These are phyloP conservation scores for Euzophera pinguis DNA, from an alignment of 2,888 invertebrate species.

Conservation along the genomic window DNA sequence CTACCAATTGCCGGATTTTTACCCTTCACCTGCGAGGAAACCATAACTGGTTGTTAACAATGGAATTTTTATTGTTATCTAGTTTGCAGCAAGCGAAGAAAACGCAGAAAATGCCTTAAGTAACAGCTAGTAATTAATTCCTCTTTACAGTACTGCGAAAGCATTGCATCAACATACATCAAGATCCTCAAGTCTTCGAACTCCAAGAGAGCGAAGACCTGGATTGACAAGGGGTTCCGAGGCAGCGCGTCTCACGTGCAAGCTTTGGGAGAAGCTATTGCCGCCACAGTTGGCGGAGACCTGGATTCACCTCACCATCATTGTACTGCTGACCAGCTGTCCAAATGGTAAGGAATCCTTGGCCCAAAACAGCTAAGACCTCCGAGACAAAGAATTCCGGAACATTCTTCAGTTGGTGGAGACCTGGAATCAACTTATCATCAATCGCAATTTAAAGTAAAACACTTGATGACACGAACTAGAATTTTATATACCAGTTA, in stretches of 20 bases:
- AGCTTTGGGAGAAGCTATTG: constrained; percentile 64
- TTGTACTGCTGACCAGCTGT: constrained; percentile 43
- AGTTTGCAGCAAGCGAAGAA: too few species aligned
- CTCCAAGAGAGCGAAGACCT: constrained; percentile 41
- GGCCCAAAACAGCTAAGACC: too few species aligned
- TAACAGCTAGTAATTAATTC: too few species aligned
- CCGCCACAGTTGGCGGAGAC: constrained; percentile 50
- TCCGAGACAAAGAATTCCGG: too few species aligned
- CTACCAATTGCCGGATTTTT: too few species aligned
- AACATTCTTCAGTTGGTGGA: not conserved
- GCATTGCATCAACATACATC: constrained; percentile 87
- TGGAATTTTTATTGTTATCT: too few species aligned
- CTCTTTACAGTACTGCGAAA: constrained; percentile 84
- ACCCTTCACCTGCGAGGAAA: too few species aligned
- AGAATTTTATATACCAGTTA: too few species aligned
- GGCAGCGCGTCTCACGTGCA: constrained; percentile 63
- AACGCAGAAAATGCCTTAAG: too few species aligned
- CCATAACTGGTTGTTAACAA: too few species aligned
- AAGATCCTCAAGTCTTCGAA: constrained; percentile 80
- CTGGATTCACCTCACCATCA: constrained; percentile 46
- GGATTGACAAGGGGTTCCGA: constrained; percentile 66
- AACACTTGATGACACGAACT: too few species aligned
- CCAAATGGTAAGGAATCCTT: constrained; percentile 46
- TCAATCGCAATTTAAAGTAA: not conserved
- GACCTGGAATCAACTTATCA: not conserved